Conservation (phyloP, 92 coral and sea anemone genomes). For the Plumapathes pennacea region DNA sequence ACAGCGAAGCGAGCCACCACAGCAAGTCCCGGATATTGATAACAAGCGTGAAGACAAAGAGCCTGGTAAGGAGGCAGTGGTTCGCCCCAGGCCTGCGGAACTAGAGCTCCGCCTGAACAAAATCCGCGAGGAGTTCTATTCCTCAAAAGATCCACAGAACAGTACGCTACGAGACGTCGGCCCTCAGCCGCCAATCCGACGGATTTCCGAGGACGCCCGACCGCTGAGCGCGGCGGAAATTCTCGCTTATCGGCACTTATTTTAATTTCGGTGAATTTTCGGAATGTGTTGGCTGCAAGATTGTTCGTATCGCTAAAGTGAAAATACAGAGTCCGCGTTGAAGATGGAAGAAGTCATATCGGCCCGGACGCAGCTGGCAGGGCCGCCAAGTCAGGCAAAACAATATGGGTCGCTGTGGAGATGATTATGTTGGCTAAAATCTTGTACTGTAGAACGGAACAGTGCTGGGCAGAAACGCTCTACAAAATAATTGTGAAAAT, state of each 20-base stretch:
- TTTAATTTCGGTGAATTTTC: conserved; percentile 46
- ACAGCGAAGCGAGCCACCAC: conserved; percentile 74
- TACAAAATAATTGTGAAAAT: no score
- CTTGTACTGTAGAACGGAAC: no score
- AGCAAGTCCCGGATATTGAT: conserved; percentile 86
- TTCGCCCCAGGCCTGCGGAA: conserved; percentile 52
- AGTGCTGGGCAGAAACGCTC: no score
- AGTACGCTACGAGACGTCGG: conserved; percentile 63
- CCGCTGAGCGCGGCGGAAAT: conserved; percentile 91
- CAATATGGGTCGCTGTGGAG: no score
- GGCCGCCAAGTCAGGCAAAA: no score
- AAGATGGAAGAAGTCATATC: no score
- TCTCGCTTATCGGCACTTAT: conserved; percentile 84
- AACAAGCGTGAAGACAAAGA: conserved; percentile 10
- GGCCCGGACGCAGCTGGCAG: no score
- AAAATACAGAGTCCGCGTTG: no score
- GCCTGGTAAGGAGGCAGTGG: conserved; percentile 21
- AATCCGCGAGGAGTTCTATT: conserved; percentile 67
- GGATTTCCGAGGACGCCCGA: conserved; percentile 86
- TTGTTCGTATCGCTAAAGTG: no score
- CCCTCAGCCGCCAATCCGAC: conserved; percentile 84
- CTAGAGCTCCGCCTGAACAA: conserved; percentile 74
- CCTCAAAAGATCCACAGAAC: conserved; percentile 56
- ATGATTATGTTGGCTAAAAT: no score
- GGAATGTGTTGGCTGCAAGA: no score